phyloP scores from a whole-genome alignment of 2,797 vertebrate genomes.

The Karalla daura region DNA sequence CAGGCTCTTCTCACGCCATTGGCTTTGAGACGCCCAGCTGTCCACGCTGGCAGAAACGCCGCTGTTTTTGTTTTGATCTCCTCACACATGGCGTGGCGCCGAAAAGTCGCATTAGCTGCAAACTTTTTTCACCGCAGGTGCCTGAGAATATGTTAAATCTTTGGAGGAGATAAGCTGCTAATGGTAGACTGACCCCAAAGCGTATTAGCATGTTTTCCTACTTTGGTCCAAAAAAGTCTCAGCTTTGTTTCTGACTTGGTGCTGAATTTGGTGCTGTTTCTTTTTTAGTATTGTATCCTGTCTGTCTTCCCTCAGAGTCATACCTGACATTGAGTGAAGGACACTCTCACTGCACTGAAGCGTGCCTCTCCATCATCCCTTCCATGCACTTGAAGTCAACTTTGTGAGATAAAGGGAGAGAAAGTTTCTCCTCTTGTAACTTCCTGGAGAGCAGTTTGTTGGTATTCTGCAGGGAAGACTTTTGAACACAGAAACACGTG shows the following conservation, averaged over 20 bases:
- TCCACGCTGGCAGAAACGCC: slow-evolving; percentile 2
- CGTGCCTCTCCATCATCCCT: rapidly evolving
- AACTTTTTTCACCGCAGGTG: slow-evolving; percentile 31
- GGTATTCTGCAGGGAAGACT: slow-evolving; percentile 31
- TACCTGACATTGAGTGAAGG: slow-evolving; percentile 36
- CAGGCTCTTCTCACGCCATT: slow-evolving; percentile 59
- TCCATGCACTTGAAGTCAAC: slow-evolving; percentile 15
- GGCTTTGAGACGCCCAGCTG: slow-evolving; percentile 53
- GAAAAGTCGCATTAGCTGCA: slow-evolving; percentile 17
- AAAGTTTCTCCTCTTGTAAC: slow-evolving; percentile 41
- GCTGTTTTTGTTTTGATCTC: slow-evolving; percentile 42
- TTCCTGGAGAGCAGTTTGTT: slow-evolving; percentile 52
- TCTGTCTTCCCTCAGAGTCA: not conserved
- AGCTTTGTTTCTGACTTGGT: not conserved
- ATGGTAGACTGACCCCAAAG: not conserved
- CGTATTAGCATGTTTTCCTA: not conserved
- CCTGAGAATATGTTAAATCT: not conserved
- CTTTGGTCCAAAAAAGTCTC: not conserved
- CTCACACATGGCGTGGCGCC: not conserved
- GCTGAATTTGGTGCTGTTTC: not conserved
- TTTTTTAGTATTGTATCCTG: too few species aligned
- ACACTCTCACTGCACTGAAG: slow-evolving; percentile 19
- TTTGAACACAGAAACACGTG: slow-evolving; percentile 23
- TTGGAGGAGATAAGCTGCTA: not conserved
- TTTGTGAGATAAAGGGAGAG: slow-evolving; percentile 13